Base-by-base conservation (phyloP, 2,797 vertebrate genomes). In the Anas georgica region DNA sequence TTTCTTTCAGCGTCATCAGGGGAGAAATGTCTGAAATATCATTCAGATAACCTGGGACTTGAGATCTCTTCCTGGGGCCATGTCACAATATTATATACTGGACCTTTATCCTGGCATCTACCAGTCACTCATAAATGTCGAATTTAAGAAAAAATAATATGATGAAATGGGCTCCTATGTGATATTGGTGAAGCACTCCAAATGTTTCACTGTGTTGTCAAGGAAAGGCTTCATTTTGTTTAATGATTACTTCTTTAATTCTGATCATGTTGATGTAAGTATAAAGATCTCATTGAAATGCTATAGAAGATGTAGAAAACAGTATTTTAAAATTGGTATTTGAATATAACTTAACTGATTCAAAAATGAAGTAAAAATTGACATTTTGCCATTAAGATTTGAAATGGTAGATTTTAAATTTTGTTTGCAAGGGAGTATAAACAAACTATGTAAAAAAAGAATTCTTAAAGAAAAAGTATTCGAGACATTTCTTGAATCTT, bases 391-490 rank as follows among this genome's bases (percentile, higher is more conserved):
- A 41, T 58, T 39, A 72, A 62, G 20, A 3, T 10, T 17, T 18
- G 2, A 70, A 82, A 79, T 23, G 1, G 5, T 35, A 41, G 56
- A 45, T 31, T 45, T 9, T 78, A 5, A 33, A 17, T 87, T 89
- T 31, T 37, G 3, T 66, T 48, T 35, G 18, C 25, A 64, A 75
- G 84, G 52, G 1, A 55, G 8, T 52, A 25, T 68, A 78, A 68
- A 0, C 1, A 17, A 2, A 14, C 68, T 64, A n/a, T 28, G 16
- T 37, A 15, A 73, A 75, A 33, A 52, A 29, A 9, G 1, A 39
- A 37, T 4, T 54, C 93, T 77, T 62, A 48, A 69, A 80, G 11
- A 21, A 48, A 88, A 69, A 45, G 9, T 37, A 7, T 37, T 74
- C 22, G 14, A 37, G 41, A 5, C 9, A 45, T 58, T 85, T 80